Percentiles rank a stretch among this genome's conserved stretches.
Conservation (phyloP, 2,113 vertebrate genomes). For the Narcine bancroftii region DNA sequence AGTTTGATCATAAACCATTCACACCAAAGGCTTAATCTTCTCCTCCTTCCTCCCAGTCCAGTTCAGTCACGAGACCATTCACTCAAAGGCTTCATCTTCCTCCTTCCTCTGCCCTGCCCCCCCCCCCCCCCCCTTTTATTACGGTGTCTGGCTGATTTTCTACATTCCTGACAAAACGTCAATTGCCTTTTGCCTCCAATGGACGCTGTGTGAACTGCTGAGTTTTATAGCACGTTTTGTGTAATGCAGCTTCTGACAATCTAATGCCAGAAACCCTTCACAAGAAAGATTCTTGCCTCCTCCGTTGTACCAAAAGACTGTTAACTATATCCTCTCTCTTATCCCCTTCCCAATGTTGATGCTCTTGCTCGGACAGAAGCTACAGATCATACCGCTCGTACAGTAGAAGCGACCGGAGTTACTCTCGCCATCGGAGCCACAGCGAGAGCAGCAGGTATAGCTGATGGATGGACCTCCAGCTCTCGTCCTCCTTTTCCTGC, state of each 20-base stretch:
- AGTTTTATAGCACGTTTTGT: too few species aligned
- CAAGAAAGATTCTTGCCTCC: background rate
- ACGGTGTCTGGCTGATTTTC: too few species aligned
- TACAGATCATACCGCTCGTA: constrained; percentile 76
- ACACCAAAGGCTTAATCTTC: too few species aligned
- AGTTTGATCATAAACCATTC: too few species aligned
- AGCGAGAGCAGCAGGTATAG: constrained; percentile 85
- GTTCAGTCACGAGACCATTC: too few species aligned
- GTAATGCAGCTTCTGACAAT: too few species aligned
- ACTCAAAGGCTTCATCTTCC: background rate
- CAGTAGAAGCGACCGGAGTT: constrained; percentile 76
- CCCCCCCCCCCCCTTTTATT: too few species aligned
- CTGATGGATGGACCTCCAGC: constrained; percentile 51
- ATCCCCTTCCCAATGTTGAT: background rate
- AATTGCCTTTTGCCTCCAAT: too few species aligned
- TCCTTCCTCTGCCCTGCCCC: background rate
- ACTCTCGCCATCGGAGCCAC: constrained; percentile 73
- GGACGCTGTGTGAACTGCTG: too few species aligned
- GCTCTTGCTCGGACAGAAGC: constrained; percentile 35
- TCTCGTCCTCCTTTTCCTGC: background rate
- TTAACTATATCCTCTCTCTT: background rate
- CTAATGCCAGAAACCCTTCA: too few species aligned
- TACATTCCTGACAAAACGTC: too few species aligned
- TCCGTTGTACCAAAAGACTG: background rate
- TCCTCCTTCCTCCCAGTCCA: too few species aligned